Conservation (phyloP, 1,140 invertebrate genomes). For the Adelges cooleyi region DNA sequence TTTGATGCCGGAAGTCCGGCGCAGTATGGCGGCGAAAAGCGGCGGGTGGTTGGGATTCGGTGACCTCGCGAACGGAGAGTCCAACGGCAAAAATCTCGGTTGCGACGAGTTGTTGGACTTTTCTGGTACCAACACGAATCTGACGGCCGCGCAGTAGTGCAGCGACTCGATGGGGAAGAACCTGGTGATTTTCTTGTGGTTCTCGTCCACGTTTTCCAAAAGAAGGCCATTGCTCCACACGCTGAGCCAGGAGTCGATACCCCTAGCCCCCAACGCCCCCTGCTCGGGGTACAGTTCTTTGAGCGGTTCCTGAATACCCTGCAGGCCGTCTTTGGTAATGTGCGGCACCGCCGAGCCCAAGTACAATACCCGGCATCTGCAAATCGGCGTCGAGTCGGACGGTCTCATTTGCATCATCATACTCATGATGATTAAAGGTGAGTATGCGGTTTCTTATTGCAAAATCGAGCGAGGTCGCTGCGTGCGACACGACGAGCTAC, state of each 20-base stretch:
- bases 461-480: not conserved
- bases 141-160: slow-evolving; percentile 94
- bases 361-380: slow-evolving; percentile 93
- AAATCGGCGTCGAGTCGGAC: slow-evolving; percentile 70
- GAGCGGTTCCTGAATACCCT: slow-evolving; percentile 94
- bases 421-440: not conserved
- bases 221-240: slow-evolving; percentile 95
- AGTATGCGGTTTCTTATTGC: not conserved
- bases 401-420: not conserved
- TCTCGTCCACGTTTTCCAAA: slow-evolving; percentile 92
- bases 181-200: slow-evolving; percentile 82
- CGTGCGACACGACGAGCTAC: not conserved
- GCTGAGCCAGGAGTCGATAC: slow-evolving; percentile 94
- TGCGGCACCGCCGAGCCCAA: slow-evolving; percentile 94
- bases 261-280: slow-evolving; percentile 69
- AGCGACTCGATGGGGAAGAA: slow-evolving; percentile 96
- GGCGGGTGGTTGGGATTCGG: slow-evolving; percentile 80
- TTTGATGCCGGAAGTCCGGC: slow-evolving; percentile 94
- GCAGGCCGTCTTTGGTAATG: slow-evolving; percentile 91
- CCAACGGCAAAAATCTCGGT: slow-evolving; percentile 87
- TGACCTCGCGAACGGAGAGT: slow-evolving; percentile 85
- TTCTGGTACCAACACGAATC: slow-evolving; percentile 51
- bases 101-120: slow-evolving; percentile 42
- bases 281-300: slow-evolving; percentile 90
- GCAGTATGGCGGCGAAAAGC: slow-evolving; percentile 89